phyloP scores from a whole-genome alignment of 2,888 invertebrate species.

The Leucophenga maculata region DNA sequence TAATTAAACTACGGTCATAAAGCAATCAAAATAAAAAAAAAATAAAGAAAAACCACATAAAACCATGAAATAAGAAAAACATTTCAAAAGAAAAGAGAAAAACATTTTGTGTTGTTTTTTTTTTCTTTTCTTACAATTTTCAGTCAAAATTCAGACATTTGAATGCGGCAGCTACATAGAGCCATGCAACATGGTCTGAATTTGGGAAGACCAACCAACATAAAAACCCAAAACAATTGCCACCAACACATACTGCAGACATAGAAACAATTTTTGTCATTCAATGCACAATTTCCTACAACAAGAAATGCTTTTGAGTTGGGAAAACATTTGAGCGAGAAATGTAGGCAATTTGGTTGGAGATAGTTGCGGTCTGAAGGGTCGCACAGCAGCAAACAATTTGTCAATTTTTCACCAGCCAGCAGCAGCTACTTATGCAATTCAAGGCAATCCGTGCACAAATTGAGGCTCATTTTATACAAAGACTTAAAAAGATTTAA shows the following conservation, averaged over 20 bases:
- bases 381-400: too few species aligned
- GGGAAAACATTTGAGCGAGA: background rate
- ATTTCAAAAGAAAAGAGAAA: conserved; percentile 6
- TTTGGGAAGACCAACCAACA: conserved; percentile 36
- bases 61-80: background rate
- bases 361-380: conserved; percentile 20
- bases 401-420: conserved; percentile 11
- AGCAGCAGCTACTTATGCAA: background rate
- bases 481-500: too few species aligned
- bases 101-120: background rate
- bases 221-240: conserved; percentile 23
- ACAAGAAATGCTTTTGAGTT: conserved; percentile 5
- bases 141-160: background rate
- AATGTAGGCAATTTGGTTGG: conserved; percentile 7
- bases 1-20: conserved; percentile 21
- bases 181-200: conserved; percentile 14
- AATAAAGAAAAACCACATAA: conserved; percentile 6
- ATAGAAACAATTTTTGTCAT: conserved; percentile 46
- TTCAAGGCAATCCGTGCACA: too few species aligned
- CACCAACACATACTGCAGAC: conserved; percentile 1
- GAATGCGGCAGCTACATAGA: background rate
- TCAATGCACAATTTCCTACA: conserved; percentile 28
- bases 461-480: too few species aligned
- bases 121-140: background rate
- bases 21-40: conserved; percentile 11